Evolutionary conservation across 2,113 vertebrate genomes (phyloP).

Genomic region (Tautogolabrus adspersus): DNA sequence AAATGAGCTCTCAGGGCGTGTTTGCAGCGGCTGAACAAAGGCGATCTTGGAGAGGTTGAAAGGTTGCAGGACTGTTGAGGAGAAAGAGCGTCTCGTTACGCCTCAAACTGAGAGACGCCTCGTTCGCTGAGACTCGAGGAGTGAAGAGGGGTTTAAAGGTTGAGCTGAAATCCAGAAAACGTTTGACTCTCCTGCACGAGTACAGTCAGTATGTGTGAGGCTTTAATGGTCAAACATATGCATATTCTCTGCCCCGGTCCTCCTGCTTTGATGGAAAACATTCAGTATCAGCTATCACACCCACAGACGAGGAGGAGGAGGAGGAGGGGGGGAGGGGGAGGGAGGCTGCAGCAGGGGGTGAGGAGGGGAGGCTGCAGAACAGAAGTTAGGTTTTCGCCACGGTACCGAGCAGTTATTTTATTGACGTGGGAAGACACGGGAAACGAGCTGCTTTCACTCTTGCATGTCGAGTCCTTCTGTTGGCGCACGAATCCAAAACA

Average conservation of each 20-base stretch:
- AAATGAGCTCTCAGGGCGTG: slow-evolving; percentile 29
- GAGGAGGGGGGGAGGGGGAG: neutral
- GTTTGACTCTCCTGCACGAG: slow-evolving; percentile 36
- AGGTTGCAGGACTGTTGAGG: slow-evolving; percentile 32
- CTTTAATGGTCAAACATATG: slow-evolving; percentile 74
- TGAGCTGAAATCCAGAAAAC: neutral
- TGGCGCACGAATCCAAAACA: slow-evolving; percentile 80
- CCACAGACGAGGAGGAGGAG: neutral
- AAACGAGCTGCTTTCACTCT: slow-evolving; percentile 78
- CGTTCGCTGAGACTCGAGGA: slow-evolving; percentile 33
- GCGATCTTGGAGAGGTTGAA: slow-evolving; percentile 25
- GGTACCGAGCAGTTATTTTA: slow-evolving; percentile 62
- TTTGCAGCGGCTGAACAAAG: slow-evolving; percentile 37
- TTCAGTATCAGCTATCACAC: slow-evolving; percentile 57
- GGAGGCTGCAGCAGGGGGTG: neutral
- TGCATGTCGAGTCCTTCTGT: slow-evolving; percentile 84
- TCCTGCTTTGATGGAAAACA: slow-evolving; percentile 59
- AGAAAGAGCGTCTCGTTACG: slow-evolving; percentile 41
- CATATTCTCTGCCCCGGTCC: slow-evolving; percentile 51
- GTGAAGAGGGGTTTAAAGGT: slow-evolving; percentile 55
- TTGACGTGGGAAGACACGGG: slow-evolving; percentile 76
- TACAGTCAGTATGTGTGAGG: slow-evolving; percentile 42
- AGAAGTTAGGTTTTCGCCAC: slow-evolving; percentile 69
- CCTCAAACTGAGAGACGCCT: neutral
- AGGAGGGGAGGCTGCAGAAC: slow-evolving; percentile 45